Conservation (phyloP, 2,888 invertebrate genomes). For the Brachyptera risi region DNA sequence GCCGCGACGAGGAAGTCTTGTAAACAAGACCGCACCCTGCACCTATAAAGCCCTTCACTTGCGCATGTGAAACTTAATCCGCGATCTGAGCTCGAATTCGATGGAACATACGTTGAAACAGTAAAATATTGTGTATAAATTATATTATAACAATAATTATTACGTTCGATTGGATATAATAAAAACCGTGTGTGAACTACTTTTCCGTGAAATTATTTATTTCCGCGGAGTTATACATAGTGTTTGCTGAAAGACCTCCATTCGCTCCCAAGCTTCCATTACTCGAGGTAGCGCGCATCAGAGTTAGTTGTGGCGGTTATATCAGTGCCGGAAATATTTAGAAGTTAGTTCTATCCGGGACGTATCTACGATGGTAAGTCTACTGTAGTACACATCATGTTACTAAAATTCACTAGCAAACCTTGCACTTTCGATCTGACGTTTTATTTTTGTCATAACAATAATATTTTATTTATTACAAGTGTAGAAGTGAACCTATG, state of each 20-base stretch:
- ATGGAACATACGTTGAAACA: slow-evolving; percentile 26
- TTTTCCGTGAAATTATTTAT: slow-evolving; percentile 29
- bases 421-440: background rate
- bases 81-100: slow-evolving; percentile 33
- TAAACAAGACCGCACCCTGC: slow-evolving; percentile 69
- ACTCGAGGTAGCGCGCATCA: slow-evolving; percentile 34
- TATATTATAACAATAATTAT: slow-evolving; percentile 24
- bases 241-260: slow-evolving; percentile 23
- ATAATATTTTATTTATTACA: background rate
- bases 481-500: background rate
- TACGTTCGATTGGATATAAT: slow-evolving; percentile 25
- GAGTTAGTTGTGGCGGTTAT: slow-evolving; percentile 34
- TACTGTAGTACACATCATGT: slow-evolving; percentile 27
- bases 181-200: slow-evolving; percentile 27
- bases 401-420: background rate
- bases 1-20: slow-evolving; percentile 57
- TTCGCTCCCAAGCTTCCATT: slow-evolving; percentile 29
- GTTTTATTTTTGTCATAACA: background rate
- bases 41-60: slow-evolving; percentile 62
- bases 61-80: slow-evolving; percentile 57
- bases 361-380: slow-evolving; percentile 36
- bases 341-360: slow-evolving; percentile 34
- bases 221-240: slow-evolving; percentile 34
- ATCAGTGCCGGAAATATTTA: slow-evolving; percentile 34
- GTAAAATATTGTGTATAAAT: slow-evolving; percentile 29